Conservation (phyloP, 2,888 invertebrate species). For the Atrina japonica region DNA sequence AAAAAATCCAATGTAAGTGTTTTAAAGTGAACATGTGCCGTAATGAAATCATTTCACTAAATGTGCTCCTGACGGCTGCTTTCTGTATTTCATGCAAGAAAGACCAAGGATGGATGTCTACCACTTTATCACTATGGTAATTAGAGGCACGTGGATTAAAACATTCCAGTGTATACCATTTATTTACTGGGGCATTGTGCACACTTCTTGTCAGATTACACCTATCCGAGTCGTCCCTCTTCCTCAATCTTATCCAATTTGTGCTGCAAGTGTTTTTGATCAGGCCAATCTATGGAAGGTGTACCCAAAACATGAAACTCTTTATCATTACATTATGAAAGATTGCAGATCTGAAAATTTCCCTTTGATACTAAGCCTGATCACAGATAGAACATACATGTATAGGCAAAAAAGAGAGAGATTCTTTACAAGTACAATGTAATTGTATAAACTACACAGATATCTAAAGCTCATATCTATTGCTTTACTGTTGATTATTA, state of each 20-base stretch:
- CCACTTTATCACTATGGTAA: constrained; percentile 30
- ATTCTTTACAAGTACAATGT: too few relatives aligned
- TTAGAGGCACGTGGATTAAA: constrained; percentile 28
- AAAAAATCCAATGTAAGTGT: neutral
- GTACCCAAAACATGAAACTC: too few relatives aligned
- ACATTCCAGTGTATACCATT: constrained; percentile 29
- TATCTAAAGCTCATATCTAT: too few relatives aligned
- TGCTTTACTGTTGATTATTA: too few relatives aligned
- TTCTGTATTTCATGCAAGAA: constrained; percentile 34
- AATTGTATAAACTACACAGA: too few relatives aligned
- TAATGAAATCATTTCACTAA: constrained; percentile 25
- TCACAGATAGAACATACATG: too few relatives aligned
- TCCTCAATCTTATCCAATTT: neutral
- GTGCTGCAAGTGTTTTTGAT: too few relatives aligned
- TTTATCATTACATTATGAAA: too few relatives aligned
- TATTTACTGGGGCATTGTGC: constrained; percentile 16
- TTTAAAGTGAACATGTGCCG: constrained; percentile 19
- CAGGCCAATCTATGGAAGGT: too few relatives aligned
- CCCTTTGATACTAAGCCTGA: too few relatives aligned
- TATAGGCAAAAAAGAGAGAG: too few relatives aligned
- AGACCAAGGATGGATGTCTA: constrained; percentile 19
- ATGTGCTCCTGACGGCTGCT: constrained; percentile 25
- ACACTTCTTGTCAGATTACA: constrained; percentile 18
- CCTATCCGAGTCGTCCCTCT: neutral
- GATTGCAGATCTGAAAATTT: too few relatives aligned